Evolutionary conservation across 2,888 invertebrate species (phyloP).

Genomic region (Norana najaformis): DNA sequence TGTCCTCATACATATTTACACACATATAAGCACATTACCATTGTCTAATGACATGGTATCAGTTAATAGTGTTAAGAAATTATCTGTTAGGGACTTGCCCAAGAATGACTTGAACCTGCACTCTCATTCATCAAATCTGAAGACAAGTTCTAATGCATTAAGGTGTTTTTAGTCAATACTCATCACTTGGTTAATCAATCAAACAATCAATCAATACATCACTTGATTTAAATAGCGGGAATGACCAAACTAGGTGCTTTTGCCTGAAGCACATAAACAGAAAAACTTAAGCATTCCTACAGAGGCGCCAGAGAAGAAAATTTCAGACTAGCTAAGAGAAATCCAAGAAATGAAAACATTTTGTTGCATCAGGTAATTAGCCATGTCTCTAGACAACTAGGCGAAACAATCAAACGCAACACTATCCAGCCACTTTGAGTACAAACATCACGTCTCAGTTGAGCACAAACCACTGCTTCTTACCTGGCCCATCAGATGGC

Average conservation of each 20-base stretch:
- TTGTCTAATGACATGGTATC: background rate
- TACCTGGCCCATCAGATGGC: slow-evolving; percentile 72
- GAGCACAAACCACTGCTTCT: background rate
- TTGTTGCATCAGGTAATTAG: background rate
- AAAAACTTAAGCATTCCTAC: background rate
- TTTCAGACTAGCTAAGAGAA: background rate
- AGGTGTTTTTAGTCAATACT: background rate
- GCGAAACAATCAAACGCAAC: background rate
- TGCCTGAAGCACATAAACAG: background rate
- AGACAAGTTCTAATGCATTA: background rate
- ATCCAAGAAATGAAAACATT: background rate
- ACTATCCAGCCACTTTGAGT: background rate
- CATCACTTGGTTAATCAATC: background rate
- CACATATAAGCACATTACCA: too few species aligned
- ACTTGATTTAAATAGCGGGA: background rate
- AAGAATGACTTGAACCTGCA: background rate
- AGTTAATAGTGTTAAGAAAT: background rate
- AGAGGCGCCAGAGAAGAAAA: background rate
- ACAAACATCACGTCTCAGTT: background rate
- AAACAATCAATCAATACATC: background rate
- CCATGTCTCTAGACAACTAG: background rate
- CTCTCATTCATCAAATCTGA: background rate
- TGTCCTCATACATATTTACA: too few species aligned
- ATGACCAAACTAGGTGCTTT: background rate
- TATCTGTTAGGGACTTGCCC: background rate